Evolutionary conservation across 1,140 invertebrate species (phyloP).

Genomic region (Oreohelix idahoensis): DNA sequence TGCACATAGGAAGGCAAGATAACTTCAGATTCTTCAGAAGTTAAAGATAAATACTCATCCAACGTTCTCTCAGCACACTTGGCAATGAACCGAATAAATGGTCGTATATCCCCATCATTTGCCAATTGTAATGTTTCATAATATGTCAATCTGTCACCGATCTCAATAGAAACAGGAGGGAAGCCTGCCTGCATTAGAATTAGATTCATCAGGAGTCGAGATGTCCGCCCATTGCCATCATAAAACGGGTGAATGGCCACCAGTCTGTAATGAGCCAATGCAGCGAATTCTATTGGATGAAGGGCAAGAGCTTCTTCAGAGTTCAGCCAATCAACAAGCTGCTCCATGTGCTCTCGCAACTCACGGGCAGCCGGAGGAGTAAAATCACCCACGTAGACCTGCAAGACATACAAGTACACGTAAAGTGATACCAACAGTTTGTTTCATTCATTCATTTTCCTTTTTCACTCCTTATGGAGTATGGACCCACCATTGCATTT

Average conservation of each 20-base stretch:
- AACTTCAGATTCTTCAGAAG: constrained; percentile 17
- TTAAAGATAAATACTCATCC: constrained; percentile 81
- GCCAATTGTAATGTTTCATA: constrained; percentile 91
- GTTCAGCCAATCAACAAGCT: constrained; percentile 90
- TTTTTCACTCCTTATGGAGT: too few species aligned
- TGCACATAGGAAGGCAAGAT: background rate
- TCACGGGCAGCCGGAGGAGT: constrained; percentile 88
- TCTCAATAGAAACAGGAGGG: constrained; percentile 94
- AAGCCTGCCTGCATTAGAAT: constrained; percentile 98
- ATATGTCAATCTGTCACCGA: constrained; percentile 84
- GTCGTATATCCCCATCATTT: constrained; percentile 80
- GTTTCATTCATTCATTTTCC: too few species aligned
- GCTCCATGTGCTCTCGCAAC: constrained; percentile 86
- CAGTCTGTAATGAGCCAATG: constrained; percentile 95
- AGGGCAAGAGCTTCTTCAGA: constrained; percentile 86
- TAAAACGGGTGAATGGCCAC: constrained; percentile 89
- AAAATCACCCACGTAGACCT: constrained; percentile 84
- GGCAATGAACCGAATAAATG: constrained; percentile 95
- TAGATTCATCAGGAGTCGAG: constrained; percentile 94
- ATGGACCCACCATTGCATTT: too few species aligned
- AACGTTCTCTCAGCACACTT: constrained; percentile 93
- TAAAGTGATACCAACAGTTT: too few species aligned
- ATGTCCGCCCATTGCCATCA: constrained; percentile 93
- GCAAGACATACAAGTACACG: background rate
- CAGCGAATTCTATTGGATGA: constrained; percentile 83